Percentiles rank a stretch among this genome's conserved stretches.
These are phyloP conservation scores for Ciconia stormi DNA, from an alignment of 2,113 vertebrate genomes.

Conservation along the genomic window DNA sequence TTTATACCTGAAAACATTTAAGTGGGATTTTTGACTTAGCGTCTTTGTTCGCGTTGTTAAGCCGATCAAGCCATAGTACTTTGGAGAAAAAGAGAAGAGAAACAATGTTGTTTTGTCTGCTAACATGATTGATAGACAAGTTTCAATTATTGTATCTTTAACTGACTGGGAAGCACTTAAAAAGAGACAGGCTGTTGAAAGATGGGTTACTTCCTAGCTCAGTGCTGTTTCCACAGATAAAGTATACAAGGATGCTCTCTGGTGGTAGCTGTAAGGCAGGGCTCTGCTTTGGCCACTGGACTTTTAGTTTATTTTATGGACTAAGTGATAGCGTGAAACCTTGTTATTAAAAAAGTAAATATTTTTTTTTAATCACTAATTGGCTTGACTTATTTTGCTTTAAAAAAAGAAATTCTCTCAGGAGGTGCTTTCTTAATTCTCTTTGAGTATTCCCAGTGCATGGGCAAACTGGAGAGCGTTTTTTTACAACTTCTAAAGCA, in stretches of 20 bases:
- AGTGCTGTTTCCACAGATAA: slow-evolving; percentile 5
- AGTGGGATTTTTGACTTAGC: slow-evolving; percentile 24
- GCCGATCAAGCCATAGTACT: not conserved
- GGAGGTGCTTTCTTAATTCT: not conserved
- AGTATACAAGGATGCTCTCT: slow-evolving; percentile 66
- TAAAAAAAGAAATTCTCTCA: not conserved
- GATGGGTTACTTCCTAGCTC: slow-evolving; percentile 12
- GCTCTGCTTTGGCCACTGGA: not conserved
- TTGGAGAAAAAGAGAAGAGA: slow-evolving; percentile 51
- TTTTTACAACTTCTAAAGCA: not conserved
- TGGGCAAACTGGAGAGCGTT: not conserved
- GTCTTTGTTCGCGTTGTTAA: slow-evolving; percentile 42
- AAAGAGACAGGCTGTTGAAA: slow-evolving; percentile 25
- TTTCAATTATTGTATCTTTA: slow-evolving; percentile 63
- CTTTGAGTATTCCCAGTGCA: not conserved
- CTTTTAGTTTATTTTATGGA: not conserved
- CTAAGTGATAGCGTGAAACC: not conserved
- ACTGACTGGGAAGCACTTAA: slow-evolving; percentile 25
- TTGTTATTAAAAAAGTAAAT: not conserved
- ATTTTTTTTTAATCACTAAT: not conserved
- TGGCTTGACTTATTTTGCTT: not conserved
- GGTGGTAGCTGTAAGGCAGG: slow-evolving; percentile 5
- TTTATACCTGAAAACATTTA: slow-evolving; percentile 46
- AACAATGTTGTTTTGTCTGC: slow-evolving; percentile 64
- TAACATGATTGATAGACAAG: slow-evolving; percentile 66